Evolutionary conservation across 1,140 invertebrate species (phyloP).

Genomic region (Brachionus rotundiformis): DNA sequence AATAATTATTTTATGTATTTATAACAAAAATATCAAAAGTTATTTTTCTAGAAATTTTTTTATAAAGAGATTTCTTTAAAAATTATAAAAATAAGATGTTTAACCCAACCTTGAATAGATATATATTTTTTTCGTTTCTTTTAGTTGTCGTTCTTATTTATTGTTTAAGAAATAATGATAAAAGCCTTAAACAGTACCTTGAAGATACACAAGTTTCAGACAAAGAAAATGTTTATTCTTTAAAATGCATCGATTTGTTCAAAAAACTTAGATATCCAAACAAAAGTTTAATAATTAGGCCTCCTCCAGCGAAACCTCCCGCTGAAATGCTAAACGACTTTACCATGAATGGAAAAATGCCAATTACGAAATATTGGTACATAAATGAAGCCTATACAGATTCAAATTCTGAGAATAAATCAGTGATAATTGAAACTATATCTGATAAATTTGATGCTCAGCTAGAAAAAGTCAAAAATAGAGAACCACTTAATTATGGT

Average conservation of each 20-base stretch:
- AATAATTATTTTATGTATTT: no score
- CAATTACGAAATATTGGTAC: conserved; percentile 5
- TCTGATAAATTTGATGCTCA: neutral
- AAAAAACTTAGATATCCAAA: neutral
- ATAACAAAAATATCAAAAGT: no score
- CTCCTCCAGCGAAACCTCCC: conserved; percentile 16
- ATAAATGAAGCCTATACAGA: conserved; percentile 5
- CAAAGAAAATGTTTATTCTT: neutral
- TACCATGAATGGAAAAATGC: conserved; percentile 36
- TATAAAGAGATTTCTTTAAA: no score
- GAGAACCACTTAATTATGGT: neutral
- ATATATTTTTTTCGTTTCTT: no score
- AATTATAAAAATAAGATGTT: no score
- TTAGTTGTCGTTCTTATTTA: no score
- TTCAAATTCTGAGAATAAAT: neutral
- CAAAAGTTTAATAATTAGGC: neutral
- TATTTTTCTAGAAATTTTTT: no score
- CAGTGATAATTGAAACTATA: neutral
- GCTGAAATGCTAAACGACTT: conserved; percentile 10
- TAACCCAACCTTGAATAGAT: no score
- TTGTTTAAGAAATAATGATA: no score
- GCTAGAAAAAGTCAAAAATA: neutral
- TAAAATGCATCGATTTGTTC: conserved; percentile 16
- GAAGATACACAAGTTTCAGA: no score
- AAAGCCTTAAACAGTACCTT: no score